A percentile compares a stretch with the other conserved stretches of the same genome.
phyloP scores from a whole-genome alignment of 1,140 invertebrate genomes.

The Leptinotarsa undecemlineata region DNA sequence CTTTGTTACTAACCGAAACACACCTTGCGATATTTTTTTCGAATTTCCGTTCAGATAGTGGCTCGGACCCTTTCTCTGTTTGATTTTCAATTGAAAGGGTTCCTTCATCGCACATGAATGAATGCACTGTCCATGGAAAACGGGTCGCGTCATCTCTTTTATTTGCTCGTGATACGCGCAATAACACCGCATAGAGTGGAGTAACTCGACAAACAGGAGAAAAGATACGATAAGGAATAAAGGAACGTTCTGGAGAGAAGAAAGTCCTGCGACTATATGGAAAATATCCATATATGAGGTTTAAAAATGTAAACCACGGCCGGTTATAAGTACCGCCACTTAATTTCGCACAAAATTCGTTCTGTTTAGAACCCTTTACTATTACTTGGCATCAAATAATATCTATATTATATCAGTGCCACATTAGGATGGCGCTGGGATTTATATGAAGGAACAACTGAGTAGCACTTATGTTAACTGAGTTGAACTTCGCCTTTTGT shows the following conservation, averaged over 20 bases:
- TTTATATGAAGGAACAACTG: too few species aligned
- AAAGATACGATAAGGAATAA: neutral
- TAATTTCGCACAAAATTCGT: too few species aligned
- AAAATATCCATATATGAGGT: too few species aligned
- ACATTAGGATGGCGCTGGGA: too few species aligned
- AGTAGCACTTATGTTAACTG: too few species aligned
- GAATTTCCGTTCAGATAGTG: conserved; percentile 7
- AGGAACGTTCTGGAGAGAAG: neutral
- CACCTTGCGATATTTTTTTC: conserved; percentile 16
- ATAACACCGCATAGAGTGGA: neutral
- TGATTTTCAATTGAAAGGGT: conserved; percentile 10
- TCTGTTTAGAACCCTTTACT: too few species aligned
- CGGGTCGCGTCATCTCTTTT: conserved; percentile 2
- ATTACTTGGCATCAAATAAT: too few species aligned
- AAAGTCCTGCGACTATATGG: too few species aligned
- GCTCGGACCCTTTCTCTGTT: conserved; percentile 1
- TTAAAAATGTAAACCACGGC: too few species aligned
- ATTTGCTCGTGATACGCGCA: conserved; percentile 10
- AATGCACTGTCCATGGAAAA: conserved; percentile 3
- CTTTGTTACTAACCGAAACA: conserved; percentile 3
- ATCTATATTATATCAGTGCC: too few species aligned
- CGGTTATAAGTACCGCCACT: too few species aligned
- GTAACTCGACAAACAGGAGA: conserved; percentile 1
- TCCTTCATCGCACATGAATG: conserved; percentile 14
- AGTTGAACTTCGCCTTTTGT: too few species aligned